Evolutionary conservation across 2,113 vertebrate genomes (phyloP), one percentile per base, ranked within the genome.

Genomic region (Myocastor coypus): DNA sequence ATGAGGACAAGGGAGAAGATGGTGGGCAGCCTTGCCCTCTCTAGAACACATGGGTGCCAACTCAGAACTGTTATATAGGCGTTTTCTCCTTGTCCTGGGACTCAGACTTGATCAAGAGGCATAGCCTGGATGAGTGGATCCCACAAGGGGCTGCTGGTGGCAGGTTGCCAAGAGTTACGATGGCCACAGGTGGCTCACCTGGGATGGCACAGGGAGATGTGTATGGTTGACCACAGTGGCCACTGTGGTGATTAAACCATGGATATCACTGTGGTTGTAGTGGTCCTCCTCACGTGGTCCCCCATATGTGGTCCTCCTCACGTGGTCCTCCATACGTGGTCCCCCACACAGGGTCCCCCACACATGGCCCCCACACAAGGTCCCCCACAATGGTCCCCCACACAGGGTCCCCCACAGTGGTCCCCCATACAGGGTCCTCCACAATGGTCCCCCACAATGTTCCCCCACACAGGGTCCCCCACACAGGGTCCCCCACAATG

Each of bases 221-320:
- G 88, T 32, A 46, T 78, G 52, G 16, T 66, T 80, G 42, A 66
- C 59, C 71, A 77, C 42, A 37, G 63, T 80, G 50, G 85, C 5
- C 5, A 61, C 37, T 88, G 71, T 68, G 16, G 5, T 95, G 82
- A 73, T 55, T 80, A 91, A 91, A 93, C 16, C 17, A 14, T 14
- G 46, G 46, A 46, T 46, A 46, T 46, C 46, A 46, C 8, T 8
- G 8, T 46, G 46, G 46, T 46, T 46, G 8, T 46, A 46, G 8
- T 46, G 52, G 34, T 71, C 73, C 80, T 94, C 78, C 81, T 63
- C 73, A 94, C 68, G 71, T 92, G 81, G 17, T 28, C 50, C 81
- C 94, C 55, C 82, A 78, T 8, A 8, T 8, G 46, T 46, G 46
- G 46, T 46, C 46, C 46, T 46, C 46, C 46, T 5, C 46, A 46